Conservation (phyloP, 2,113 vertebrate species). For the Eptesicus fuscus region DNA sequence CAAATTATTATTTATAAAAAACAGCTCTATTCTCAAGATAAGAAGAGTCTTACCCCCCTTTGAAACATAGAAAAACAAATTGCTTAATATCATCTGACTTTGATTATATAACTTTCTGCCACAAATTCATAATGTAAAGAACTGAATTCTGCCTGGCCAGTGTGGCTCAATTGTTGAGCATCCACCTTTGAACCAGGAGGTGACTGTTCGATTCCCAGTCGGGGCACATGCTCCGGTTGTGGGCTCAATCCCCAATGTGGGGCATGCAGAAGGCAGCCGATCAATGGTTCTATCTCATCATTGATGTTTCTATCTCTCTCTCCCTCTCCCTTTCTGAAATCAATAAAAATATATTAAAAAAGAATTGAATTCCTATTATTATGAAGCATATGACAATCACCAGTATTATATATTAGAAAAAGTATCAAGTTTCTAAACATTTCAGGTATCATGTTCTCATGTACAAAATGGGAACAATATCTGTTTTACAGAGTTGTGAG, state of each 20-base stretch:
- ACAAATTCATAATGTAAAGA: background rate
- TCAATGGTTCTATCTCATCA: too few relatives aligned
- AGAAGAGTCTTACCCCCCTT: background rate
- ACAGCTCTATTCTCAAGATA: background rate
- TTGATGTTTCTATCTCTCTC: too few relatives aligned
- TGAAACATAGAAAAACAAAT: background rate
- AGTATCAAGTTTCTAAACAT: background rate
- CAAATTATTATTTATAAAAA: constrained; percentile 1
- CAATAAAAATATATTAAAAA: too few relatives aligned
- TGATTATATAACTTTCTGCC: background rate
- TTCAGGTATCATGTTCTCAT: background rate
- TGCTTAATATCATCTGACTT: background rate
- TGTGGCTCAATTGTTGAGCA: too few relatives aligned
- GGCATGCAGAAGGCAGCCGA: too few relatives aligned
- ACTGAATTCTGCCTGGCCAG: background rate
- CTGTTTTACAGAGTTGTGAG: background rate
- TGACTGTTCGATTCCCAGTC: too few relatives aligned
- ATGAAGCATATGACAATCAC: background rate
- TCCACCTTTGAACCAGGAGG: too few relatives aligned
- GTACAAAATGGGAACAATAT: background rate
- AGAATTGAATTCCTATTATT: background rate
- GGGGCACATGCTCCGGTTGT: too few relatives aligned
- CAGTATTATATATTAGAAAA: background rate
- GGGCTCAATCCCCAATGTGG: too few relatives aligned
- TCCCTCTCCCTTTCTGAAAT: too few relatives aligned